phyloP scores from a whole-genome alignment of 2,797 vertebrate species.

The Tapera naevia region DNA sequence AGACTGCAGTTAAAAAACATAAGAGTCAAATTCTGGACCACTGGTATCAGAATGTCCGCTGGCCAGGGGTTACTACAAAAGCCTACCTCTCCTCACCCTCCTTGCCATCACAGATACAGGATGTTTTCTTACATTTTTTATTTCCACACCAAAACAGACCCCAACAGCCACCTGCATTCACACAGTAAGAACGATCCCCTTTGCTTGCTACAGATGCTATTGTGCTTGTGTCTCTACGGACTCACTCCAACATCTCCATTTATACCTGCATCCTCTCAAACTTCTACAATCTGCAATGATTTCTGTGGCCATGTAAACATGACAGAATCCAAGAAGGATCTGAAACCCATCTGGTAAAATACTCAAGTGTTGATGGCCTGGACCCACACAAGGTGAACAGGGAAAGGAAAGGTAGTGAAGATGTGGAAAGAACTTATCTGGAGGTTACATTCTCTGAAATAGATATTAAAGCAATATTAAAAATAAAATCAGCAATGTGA shows the following conservation, averaged over 20 bases:
- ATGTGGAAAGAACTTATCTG: slow-evolving; percentile 41
- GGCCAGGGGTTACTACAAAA: not conserved
- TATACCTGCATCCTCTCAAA: not conserved
- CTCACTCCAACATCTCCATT: not conserved
- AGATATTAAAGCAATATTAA: slow-evolving; percentile 56
- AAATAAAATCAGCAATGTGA: slow-evolving; percentile 47
- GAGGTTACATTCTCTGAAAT: slow-evolving; percentile 55
- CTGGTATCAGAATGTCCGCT: not conserved
- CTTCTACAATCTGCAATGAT: not conserved
- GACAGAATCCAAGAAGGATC: not conserved
- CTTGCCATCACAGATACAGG: not conserved
- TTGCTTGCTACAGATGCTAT: not conserved
- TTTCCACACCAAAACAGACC: not conserved
- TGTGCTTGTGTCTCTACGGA: not conserved
- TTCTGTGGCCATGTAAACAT: not conserved
- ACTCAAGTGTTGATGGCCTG: slow-evolving; percentile 14
- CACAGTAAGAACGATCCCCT: not conserved
- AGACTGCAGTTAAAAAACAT: not conserved
- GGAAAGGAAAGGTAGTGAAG: slow-evolving; percentile 34
- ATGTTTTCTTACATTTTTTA: not conserved
- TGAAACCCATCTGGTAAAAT: not conserved
- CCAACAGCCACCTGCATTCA: not conserved
- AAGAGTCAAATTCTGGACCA: not conserved
- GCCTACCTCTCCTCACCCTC: not conserved
- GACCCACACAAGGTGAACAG: not conserved